Conservation (phyloP, 2,888 invertebrate species). For the Ennomos quercinarius region DNA sequence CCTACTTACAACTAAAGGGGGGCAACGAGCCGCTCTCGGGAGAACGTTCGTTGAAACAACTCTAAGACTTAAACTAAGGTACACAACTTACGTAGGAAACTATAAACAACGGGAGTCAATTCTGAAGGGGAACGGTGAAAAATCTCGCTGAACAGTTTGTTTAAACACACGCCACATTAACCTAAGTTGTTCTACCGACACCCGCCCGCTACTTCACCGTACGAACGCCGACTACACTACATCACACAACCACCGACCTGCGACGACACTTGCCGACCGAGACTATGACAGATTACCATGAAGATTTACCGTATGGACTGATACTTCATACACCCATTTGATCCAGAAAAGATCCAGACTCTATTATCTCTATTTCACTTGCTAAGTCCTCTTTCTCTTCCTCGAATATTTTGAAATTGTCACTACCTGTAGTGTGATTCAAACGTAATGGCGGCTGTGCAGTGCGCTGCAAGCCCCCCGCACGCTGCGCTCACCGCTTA, state of each 20-base stretch:
- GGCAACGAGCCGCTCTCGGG: constrained; percentile 48
- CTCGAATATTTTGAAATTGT: too few relatives aligned
- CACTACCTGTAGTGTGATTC: too few relatives aligned
- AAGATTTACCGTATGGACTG: too few relatives aligned
- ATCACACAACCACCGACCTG: constrained; percentile 46
- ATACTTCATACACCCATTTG: too few relatives aligned
- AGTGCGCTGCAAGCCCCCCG: too few relatives aligned
- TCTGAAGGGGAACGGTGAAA: constrained; percentile 37
- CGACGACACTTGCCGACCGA: constrained; percentile 18
- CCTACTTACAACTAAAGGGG: constrained; percentile 71
- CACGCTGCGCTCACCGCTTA: too few relatives aligned
- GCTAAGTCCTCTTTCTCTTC: too few relatives aligned
- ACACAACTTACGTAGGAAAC: constrained; percentile 55
- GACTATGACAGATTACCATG: neutral
- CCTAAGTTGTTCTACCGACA: constrained; percentile 71
- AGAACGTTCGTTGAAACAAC: constrained; percentile 54
- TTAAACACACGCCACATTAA: constrained; percentile 76
- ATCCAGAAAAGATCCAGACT: too few relatives aligned
- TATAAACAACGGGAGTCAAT: constrained; percentile 40
- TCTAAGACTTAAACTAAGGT: constrained; percentile 63
- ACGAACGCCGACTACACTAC: constrained; percentile 39
- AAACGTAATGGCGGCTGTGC: too few relatives aligned
- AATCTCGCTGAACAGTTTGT: constrained; percentile 81
- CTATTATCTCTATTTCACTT: too few relatives aligned
- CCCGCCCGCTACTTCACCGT: constrained; percentile 50